Base-by-base conservation (phyloP, 2,797 vertebrate species). In the Sebastes trivittatus region DNA sequence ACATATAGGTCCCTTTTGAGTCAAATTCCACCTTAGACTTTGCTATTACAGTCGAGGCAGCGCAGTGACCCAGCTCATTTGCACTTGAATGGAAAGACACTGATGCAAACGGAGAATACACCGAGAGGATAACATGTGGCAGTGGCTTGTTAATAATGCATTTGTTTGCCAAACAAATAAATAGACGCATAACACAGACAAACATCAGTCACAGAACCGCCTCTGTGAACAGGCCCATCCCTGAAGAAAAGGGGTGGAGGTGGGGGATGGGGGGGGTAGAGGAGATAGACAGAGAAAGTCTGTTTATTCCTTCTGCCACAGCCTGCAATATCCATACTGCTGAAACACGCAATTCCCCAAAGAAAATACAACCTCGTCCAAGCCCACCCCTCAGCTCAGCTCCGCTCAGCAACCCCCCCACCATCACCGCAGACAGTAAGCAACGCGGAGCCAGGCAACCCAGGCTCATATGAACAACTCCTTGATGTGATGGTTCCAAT, bases 141-240 rank as follows among this genome's bases (percentile, higher is more conserved):
- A 81, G 84, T 74, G 81, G 74, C 84, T 90, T 85, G 92, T 94
- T 92, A 94, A 95, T 95, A 94, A 94, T 93, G 87, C 89, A 90
- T 94, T 91, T 93, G 93, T 95, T 93, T 94, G 91, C 91, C 90
- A 89, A 92, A 93, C 91, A 94, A 95, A 93, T 93, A 94, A 90
- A 91, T 87, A 88, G 92, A 93, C 84, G 83, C 91, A 82, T 77
- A 90, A 91, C 90, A 88, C 87, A 90, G 93, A 91, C 93, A 90
- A 94, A 94, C 93, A 95, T 95, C 93, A 94, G 93, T 94, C 93
- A 91, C 90, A 82, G 89, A 89, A 90, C 82, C 82, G 91, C 89
- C 81, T 92, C 87, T 90, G 87, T 90, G 91, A 86, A 65, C 86
- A 87, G 88, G 64, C 90, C 87, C 87, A 86, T 94, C 94, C 90